Percentiles rank a stretch among this genome's conserved stretches.
phyloP scores from a whole-genome alignment of 1,140 invertebrate genomes.

The Brachionus calyciflorus region DNA sequence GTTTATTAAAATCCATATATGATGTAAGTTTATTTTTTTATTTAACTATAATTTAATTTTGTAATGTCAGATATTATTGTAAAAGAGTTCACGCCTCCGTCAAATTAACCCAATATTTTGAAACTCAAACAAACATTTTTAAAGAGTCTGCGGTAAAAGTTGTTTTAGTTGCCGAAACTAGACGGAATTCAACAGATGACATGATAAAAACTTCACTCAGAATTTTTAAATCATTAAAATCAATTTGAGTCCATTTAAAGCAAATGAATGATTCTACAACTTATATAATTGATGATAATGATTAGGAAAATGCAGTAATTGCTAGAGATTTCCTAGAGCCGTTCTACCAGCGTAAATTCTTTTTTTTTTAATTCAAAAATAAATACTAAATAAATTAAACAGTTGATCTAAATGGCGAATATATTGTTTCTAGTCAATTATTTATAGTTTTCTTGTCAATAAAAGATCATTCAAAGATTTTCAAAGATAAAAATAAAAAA shows the following conservation, averaged over 20 bases:
- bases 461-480: no score
- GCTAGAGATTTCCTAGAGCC: no score
- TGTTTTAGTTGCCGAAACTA: not conserved
- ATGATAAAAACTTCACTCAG: not conserved
- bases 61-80: not conserved
- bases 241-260: not conserved
- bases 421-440: no score
- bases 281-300: not conserved
- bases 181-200: no score
- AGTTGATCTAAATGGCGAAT: no score
- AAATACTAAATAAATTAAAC: no score
- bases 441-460: no score
- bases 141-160: not conserved
- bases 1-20: constrained; percentile 48
- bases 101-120: not conserved
- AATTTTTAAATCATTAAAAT: not conserved
- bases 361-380: no score
- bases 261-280: no score
- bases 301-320: not conserved
- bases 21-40: not conserved
- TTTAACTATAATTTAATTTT: not conserved
- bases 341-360: no score
- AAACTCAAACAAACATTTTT: not conserved
- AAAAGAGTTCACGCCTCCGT: not conserved
- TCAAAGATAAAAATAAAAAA: no score